Conservation (phyloP, 1,140 invertebrate genomes). For the Lycorma delicatula region DNA sequence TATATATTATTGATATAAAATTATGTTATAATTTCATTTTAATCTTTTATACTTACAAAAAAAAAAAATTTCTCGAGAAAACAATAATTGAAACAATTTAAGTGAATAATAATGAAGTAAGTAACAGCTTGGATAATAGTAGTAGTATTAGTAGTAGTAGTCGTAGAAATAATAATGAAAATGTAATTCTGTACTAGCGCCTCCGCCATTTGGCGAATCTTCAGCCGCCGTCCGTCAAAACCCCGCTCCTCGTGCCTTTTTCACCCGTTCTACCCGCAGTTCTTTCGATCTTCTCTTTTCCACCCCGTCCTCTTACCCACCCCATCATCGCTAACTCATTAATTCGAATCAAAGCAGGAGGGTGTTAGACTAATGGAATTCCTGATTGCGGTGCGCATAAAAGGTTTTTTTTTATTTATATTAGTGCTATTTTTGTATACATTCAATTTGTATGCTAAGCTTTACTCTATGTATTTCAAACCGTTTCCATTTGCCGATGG, state of each 20-base stretch:
- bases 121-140: too few species aligned
- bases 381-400: background rate
- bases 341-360: constrained; percentile 1
- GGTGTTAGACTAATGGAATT: constrained; percentile 2
- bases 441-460: constrained; percentile 1
- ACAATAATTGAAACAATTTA: too few species aligned
- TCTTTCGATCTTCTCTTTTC: too few species aligned
- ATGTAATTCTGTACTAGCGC: background rate
- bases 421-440: constrained; percentile 1
- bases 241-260: background rate
- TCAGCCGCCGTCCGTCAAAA: background rate
- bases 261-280: too few species aligned
- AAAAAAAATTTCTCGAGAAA: too few species aligned
- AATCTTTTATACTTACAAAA: too few species aligned
- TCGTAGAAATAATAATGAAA: background rate
- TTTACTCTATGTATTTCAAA: background rate
- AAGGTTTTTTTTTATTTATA: constrained; percentile 1
- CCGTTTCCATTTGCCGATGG: background rate
- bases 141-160: too few species aligned
- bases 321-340: background rate
- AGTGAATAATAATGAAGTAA: too few species aligned
- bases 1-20: too few species aligned
- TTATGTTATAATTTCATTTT: too few species aligned
- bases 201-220: background rate
- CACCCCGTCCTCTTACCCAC: too few species aligned